These are phyloP conservation scores for Typhlomys cinereus DNA, from an alignment of 2,113 vertebrate genomes.

Conservation along the genomic window DNA sequence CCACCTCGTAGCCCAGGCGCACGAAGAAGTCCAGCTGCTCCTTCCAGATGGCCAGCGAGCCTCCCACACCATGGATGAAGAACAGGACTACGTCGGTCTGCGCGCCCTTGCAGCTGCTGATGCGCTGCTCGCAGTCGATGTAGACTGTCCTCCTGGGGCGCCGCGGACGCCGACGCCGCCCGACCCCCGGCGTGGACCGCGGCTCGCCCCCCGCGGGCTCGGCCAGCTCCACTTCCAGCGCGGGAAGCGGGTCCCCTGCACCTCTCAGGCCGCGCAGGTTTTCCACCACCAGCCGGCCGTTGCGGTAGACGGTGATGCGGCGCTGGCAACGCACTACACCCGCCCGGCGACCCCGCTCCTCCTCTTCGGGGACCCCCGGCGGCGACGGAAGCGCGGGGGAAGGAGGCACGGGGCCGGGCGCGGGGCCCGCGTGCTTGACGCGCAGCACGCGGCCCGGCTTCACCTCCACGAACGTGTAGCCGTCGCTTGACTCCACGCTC, in stretches of 20 bases:
- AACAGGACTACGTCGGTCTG: conserved; percentile 94
- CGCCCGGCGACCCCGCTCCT: conserved; percentile 81
- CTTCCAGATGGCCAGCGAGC: conserved; percentile 96
- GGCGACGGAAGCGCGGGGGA: background rate
- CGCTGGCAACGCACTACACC: conserved; percentile 90
- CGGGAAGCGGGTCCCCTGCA: conserved; percentile 84
- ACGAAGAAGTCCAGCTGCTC: conserved; percentile 96
- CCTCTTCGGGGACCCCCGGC: background rate
- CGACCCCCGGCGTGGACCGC: conserved; percentile 26
- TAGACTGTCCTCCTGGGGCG: conserved; percentile 92
- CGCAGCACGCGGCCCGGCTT: conserved; percentile 94
- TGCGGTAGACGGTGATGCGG: conserved; percentile 93
- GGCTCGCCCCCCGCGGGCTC: conserved; percentile 68
- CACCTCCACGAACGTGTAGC: conserved; percentile 96
- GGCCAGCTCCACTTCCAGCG: conserved; percentile 85
- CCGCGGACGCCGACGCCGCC: conserved; percentile 82
- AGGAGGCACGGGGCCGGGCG: conserved; percentile 68
- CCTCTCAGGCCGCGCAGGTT: conserved; percentile 90
- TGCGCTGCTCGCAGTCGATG: conserved; percentile 92
- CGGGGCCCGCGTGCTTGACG: conserved; percentile 88
- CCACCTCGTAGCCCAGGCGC: conserved; percentile 94
- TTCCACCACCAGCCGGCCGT: conserved; percentile 94
- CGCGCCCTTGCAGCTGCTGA: conserved; percentile 92
- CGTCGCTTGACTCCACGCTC: conserved; percentile 88
- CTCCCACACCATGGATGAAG: conserved; percentile 97